Conservation (phyloP, 2,888 invertebrate genomes). For the Cheilosia grossa region DNA sequence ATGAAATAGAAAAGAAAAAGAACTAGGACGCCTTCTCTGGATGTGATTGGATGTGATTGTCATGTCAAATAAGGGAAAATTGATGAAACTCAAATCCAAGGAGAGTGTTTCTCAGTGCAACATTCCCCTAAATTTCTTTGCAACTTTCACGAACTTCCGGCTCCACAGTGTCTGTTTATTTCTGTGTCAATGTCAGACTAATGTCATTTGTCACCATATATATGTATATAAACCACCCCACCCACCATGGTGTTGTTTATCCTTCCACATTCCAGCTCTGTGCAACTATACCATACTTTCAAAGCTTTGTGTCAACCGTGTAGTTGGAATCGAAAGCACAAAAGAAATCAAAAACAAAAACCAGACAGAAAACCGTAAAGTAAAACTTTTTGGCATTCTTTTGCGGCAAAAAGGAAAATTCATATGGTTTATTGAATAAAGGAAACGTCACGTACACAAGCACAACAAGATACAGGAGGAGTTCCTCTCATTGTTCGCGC, state of each 20-base stretch:
- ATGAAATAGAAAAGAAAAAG: conserved; percentile 30
- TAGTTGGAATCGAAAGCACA: conserved; percentile 47
- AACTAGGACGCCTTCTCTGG: conserved; percentile 29
- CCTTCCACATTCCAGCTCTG: conserved; percentile 1
- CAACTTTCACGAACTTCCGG: neutral
- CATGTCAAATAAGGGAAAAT: conserved; percentile 74
- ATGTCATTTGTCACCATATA: conserved; percentile 67
- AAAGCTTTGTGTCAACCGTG: conserved; percentile 49
- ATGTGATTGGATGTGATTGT: conserved; percentile 71
- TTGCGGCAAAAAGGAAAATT: conserved; percentile 27
- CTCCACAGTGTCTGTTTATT: conserved; percentile 51
- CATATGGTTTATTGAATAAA: conserved; percentile 47
- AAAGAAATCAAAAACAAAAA: conserved; percentile 41
- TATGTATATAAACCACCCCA: no score
- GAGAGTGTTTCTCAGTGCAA: conserved; percentile 47
- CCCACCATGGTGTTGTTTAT: conserved; percentile 11
- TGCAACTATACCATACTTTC: conserved; percentile 29
- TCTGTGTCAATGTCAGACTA: conserved; percentile 73
- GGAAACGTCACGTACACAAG: conserved; percentile 40
- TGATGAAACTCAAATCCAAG: conserved; percentile 69
- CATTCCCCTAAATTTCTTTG: conserved; percentile 15
- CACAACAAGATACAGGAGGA: conserved; percentile 34
- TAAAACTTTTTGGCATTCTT: conserved; percentile 26
- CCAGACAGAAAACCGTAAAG: conserved; percentile 30
- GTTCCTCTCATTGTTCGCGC: conserved; percentile 1